phyloP scores from a whole-genome alignment of 2,888 invertebrate genomes.

The Rhorus exstirpatorius region DNA sequence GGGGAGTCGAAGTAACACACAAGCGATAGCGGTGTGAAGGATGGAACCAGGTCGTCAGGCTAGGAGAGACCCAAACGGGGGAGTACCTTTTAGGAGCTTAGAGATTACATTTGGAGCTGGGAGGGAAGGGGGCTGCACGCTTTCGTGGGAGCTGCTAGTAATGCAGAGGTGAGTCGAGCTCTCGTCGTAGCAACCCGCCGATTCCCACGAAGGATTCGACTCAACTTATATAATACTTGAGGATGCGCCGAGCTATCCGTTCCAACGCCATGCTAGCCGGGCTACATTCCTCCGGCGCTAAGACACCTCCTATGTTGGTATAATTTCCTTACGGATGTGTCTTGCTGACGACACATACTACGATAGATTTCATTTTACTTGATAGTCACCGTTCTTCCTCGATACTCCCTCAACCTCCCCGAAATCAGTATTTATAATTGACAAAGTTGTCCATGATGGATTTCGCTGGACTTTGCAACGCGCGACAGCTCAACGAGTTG shows the following conservation, averaged over 20 bases:
- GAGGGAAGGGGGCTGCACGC: slow-evolving; percentile 29
- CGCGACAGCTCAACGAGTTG: slow-evolving; percentile 6
- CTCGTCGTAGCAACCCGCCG: slow-evolving; percentile 78
- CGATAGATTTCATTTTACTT: not conserved
- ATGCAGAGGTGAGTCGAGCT: slow-evolving; percentile 76
- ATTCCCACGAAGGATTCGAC: slow-evolving; percentile 84
- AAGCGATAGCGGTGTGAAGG: slow-evolving; percentile 18
- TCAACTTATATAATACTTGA: slow-evolving; percentile 81
- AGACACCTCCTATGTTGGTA: slow-evolving; percentile 8
- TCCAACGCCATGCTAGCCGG: slow-evolving; percentile 79
- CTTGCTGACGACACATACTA: slow-evolving; percentile 19
- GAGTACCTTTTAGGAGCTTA: slow-evolving; percentile 85
- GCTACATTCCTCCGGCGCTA: slow-evolving; percentile 10
- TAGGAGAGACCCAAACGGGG: slow-evolving; percentile 75
- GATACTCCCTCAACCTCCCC: slow-evolving; percentile 10
- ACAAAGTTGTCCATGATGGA: slow-evolving; percentile 51
- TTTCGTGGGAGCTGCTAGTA: slow-evolving; percentile 75
- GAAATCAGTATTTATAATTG: slow-evolving; percentile 56
- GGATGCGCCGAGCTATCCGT: slow-evolving; percentile 71
- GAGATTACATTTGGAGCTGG: slow-evolving; percentile 81
- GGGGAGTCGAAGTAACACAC: slow-evolving; percentile 14
- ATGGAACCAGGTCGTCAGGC: slow-evolving; percentile 51
- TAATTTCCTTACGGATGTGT: slow-evolving; percentile 17
- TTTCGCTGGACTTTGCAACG: slow-evolving; percentile 28
- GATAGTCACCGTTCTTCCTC: not conserved